These are phyloP conservation scores for Pteromalus puparum DNA, from an alignment of 1,140 invertebrate species.

Conservation along the genomic window DNA sequence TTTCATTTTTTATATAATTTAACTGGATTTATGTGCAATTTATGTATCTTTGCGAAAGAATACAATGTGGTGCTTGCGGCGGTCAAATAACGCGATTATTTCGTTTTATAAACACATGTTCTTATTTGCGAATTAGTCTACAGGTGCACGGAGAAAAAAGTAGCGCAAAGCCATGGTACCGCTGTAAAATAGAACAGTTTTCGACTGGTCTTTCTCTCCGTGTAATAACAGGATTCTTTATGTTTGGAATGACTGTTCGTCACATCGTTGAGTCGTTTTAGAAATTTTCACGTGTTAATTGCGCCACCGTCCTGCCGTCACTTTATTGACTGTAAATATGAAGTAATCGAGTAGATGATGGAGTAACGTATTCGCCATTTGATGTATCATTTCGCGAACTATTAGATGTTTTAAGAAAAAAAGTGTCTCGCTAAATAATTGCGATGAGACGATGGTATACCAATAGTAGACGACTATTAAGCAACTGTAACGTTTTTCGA, in stretches of 20 bases:
- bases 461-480: slow-evolving; percentile 55
- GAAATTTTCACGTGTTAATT: slow-evolving; percentile 37
- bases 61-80: slow-evolving; percentile 3
- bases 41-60: not conserved
- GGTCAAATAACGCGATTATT: not conserved
- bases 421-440: slow-evolving; percentile 37
- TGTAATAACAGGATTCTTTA: not conserved
- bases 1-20: not conserved
- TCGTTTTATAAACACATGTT: not conserved
- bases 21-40: slow-evolving; percentile 14
- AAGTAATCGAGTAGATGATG: slow-evolving; percentile 45
- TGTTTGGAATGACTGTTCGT: slow-evolving; percentile 6
- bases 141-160: too few relatives aligned
- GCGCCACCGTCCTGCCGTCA: slow-evolving; percentile 55
- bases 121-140: not conserved
- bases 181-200: too few relatives aligned
- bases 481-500: slow-evolving; percentile 57
- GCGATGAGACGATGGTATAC: slow-evolving; percentile 55
- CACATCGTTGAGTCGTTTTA: slow-evolving; percentile 37
- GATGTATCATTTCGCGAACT: slow-evolving; percentile 50
- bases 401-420: slow-evolving; percentile 50
- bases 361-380: slow-evolving; percentile 32
- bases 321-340: slow-evolving; percentile 50
- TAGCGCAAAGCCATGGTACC: not conserved
- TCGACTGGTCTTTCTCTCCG: not conserved